These are phyloP conservation scores for Hipposideros larvatus DNA, from an alignment of 2,797 vertebrate genomes.

Conservation along the genomic window DNA sequence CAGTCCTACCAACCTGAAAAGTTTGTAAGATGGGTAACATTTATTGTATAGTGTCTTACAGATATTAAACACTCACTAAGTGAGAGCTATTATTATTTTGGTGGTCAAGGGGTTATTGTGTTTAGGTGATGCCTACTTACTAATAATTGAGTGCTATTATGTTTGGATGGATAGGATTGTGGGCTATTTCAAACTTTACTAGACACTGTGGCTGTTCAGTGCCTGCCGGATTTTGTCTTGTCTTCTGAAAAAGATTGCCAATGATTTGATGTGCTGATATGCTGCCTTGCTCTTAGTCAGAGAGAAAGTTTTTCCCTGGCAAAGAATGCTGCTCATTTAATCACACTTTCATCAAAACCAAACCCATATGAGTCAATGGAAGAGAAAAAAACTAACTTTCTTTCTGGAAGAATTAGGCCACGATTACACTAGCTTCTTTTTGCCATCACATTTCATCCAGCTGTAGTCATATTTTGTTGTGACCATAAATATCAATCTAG, in stretches of 20 bases:
- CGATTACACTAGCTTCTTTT: background rate
- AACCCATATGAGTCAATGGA: background rate
- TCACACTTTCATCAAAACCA: conserved; percentile 50
- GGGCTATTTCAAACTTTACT: background rate
- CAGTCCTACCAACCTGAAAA: background rate
- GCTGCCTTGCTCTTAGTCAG: conserved; percentile 6
- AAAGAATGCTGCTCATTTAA: conserved; percentile 25
- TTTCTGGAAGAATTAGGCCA: background rate
- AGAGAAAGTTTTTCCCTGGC: background rate
- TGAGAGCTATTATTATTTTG: background rate
- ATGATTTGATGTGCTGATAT: background rate
- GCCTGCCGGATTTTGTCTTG: background rate
- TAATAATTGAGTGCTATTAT: background rate
- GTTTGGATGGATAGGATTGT: background rate
- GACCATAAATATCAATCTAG: background rate
- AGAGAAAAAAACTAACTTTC: conserved; percentile 5
- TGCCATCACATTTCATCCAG: background rate
- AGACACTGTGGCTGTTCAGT: background rate
- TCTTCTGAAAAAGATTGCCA: background rate
- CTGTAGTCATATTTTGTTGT: background rate
- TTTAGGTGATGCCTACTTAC: background rate
- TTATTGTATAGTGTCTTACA: background rate
- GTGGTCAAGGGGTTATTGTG: background rate
- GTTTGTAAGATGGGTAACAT: background rate
- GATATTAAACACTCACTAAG: background rate